Evolutionary conservation across 2,113 vertebrate species (phyloP).

Genomic region (Morone chrysops): DNA sequence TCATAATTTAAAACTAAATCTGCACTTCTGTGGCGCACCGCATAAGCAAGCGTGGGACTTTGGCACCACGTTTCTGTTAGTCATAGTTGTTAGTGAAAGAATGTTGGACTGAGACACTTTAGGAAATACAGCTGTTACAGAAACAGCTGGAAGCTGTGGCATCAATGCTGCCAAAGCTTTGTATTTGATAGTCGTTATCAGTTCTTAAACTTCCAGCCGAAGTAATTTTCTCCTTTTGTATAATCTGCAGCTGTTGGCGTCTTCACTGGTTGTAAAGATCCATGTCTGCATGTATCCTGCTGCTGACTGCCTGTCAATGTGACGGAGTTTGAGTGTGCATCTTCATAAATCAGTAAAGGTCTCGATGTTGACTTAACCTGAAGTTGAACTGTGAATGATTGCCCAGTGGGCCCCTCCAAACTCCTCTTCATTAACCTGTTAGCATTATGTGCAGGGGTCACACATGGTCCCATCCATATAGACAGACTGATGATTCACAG

Average conservation of each 20-base stretch:
- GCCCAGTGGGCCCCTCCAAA: conserved; percentile 1
- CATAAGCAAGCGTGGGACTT: conserved; percentile 29
- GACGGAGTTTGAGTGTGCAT: neutral
- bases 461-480: neutral
- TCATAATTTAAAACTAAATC: conserved; percentile 6
- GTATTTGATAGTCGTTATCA: neutral
- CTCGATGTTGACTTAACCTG: conserved; percentile 41
- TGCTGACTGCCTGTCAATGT: neutral
- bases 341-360: conserved; percentile 38
- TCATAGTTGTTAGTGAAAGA: conserved; percentile 5
- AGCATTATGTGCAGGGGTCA: conserved; percentile 1
- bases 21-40: neutral
- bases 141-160: neutral
- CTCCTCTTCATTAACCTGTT: conserved; percentile 37
- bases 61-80: conserved; percentile 5
- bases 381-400: conserved; percentile 43
- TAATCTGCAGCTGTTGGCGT: conserved; percentile 12
- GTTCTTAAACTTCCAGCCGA: neutral
- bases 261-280: neutral
- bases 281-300: neutral
- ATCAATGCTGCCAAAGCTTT: conserved; percentile 9
- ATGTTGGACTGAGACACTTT: conserved; percentile 9
- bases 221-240: neutral
- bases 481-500: neutral
- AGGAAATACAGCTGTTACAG: conserved; percentile 33